A percentile compares a stretch with the other conserved stretches of the same genome.
phyloP scores from a whole-genome alignment of 2,797 vertebrate genomes.

The Nyctibius grandis region DNA sequence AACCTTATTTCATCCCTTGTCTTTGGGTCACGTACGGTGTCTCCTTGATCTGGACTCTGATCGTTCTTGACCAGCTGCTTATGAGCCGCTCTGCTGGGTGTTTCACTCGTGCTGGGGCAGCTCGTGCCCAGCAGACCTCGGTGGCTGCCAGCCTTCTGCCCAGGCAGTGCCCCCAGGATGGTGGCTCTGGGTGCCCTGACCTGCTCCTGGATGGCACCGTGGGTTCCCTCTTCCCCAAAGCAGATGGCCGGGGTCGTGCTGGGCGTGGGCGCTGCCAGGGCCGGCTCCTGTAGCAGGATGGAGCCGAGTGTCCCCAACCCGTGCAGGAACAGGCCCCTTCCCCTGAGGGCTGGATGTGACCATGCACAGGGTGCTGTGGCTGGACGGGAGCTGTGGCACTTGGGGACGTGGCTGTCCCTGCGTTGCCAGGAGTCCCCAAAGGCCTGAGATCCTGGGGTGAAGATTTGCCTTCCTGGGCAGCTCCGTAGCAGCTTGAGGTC shows the following conservation, averaged over 20 bases:
- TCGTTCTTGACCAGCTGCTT: not conserved
- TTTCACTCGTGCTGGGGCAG: not conserved
- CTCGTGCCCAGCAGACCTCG: not conserved
- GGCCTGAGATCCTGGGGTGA: too few species aligned
- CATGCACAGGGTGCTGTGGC: too few species aligned
- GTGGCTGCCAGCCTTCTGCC: not conserved
- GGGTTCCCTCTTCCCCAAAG: not conserved
- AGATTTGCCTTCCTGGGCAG: not conserved
- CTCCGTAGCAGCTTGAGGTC: not conserved
- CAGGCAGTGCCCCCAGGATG: not conserved
- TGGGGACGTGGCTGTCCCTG: too few species aligned
- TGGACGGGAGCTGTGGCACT: too few species aligned
- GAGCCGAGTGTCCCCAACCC: accelerated
- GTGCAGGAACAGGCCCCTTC: not conserved
- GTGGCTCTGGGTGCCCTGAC: not conserved
- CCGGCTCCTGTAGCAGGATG: accelerated
- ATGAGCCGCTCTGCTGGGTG: not conserved
- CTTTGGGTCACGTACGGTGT: not conserved
- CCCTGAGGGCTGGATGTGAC: accelerated
- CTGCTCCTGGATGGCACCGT: too few species aligned
- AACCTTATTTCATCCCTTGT: not conserved
- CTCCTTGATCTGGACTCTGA: not conserved
- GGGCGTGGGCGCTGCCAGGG: not conserved
- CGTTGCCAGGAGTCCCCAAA: too few species aligned
- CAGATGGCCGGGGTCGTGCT: too few species aligned